Base-by-base conservation (phyloP, 2,797 vertebrate genomes). In the Otolemur crassicaudatus region DNA sequence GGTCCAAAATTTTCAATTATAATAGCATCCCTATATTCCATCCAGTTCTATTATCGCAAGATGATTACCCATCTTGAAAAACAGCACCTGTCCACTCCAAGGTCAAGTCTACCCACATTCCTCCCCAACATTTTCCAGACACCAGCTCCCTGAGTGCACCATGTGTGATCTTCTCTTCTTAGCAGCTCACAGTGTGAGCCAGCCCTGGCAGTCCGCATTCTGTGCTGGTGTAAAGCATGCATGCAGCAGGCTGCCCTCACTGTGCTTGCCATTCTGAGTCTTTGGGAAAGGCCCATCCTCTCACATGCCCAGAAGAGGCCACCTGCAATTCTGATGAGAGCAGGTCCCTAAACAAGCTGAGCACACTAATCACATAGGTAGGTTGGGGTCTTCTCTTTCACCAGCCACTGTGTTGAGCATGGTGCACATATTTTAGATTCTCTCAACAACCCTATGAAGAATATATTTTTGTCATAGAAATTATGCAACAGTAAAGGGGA, bases 111-210 rank as follows among this genome's bases (percentile, higher is more conserved):
- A 63, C 14, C 17, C 13, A 14, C 63, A 69, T 29, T 58, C 65
- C 9, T 84, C 61, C 60, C n/a, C 61, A 14, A 1, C 53, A 19
- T 73, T 34, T 91, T 63, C 86, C 31, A 73, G 89, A 85, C 90
- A 0, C 69, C 17, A 20, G 49, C 13, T 49, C 49, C 49, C 49
- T 49, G 49, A 49, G 46, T 37, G 76, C 73, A 61, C 83, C 91
- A 87, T 67, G 87, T 69, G 90, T 60, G 69, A 49, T 17, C 46
- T 63, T 69, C n/a, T 63, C 23, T 72, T 40, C n/a, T 61, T 58
- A 40, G 91, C 80, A 43, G 46, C 67, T 60, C n/a, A 17, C 23
- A 1, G 12, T 23, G 60, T 25, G 77, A 58, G 22, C 34, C 6
- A 40, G 19, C 58, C 49, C 9, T 0, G 19, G 19, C 75, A 7